Percentiles rank a stretch among this genome's conserved stretches.
Evolutionary conservation across 2,888 invertebrate genomes (phyloP).

Genomic region (Hypomecis punctinalis): DNA sequence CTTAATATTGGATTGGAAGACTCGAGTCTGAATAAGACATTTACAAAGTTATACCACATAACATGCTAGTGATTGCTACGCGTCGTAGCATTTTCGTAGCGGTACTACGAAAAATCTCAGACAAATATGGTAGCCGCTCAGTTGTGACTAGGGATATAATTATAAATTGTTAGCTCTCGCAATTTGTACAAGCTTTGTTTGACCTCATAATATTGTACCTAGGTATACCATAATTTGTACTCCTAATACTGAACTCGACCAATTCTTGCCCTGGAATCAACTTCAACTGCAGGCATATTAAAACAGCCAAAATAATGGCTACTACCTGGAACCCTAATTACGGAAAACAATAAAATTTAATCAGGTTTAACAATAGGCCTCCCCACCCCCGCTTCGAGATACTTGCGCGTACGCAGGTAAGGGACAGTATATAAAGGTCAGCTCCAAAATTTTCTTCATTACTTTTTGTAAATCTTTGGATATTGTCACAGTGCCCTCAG

Average conservation of each 20-base stretch:
- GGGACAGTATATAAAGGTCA: conserved; percentile 2
- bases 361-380: too few species aligned
- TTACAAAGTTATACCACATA: neutral
- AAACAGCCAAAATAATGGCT: neutral
- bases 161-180: too few species aligned
- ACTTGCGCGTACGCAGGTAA: conserved; percentile 17
- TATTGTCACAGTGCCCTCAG: neutral
- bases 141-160: too few species aligned
- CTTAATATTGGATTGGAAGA: too few species aligned
- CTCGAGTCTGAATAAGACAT: too few species aligned
- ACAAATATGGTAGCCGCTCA: too few species aligned
- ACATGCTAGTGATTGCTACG: conserved; percentile 20
- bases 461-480: neutral
- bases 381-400: neutral
- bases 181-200: too few species aligned
- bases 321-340: conserved; percentile 6
- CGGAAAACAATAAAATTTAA: neutral
- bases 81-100: conserved; percentile 6
- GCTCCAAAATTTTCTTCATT: neutral
- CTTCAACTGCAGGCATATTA: neutral
- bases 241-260: too few species aligned
- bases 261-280: too few species aligned
- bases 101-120: too few species aligned
- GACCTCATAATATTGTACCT: too few species aligned
- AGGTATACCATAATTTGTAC: too few species aligned